A percentile compares a stretch with the other conserved stretches of the same genome.
Evolutionary conservation across 2,797 vertebrate genomes (phyloP).

Genomic region (Sebastes matsubarae): DNA sequence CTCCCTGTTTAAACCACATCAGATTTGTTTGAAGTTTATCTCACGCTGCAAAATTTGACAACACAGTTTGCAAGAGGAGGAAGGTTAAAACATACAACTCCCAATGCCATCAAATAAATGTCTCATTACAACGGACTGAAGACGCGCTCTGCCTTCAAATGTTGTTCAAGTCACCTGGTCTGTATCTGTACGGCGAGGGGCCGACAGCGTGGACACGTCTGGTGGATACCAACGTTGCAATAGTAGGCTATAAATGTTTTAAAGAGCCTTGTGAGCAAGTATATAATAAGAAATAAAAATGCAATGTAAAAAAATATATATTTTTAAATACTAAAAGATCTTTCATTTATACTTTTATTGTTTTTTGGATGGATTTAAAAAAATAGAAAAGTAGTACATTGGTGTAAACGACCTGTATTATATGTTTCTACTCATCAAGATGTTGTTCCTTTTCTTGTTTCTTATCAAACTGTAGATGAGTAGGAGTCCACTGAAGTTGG

Average conservation of each 20-base stretch:
- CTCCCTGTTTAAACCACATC: constrained; percentile 27
- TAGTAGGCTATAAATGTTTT: neutral
- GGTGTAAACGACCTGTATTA: too few relatives aligned
- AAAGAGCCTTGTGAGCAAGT: neutral
- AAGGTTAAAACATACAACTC: constrained; percentile 18
- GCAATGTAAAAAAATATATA: too few relatives aligned
- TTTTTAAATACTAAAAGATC: too few relatives aligned
- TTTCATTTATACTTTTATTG: too few relatives aligned
- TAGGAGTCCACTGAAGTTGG: too few relatives aligned
- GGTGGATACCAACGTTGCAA: neutral
- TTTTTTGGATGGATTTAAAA: too few relatives aligned
- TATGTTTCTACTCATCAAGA: too few relatives aligned
- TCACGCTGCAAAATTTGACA: constrained; percentile 29
- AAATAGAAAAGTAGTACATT: too few relatives aligned
- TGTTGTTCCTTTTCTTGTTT: too few relatives aligned
- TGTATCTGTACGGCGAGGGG: neutral
- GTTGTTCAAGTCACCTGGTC: neutral
- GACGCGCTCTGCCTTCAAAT: neutral
- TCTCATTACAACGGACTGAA: neutral
- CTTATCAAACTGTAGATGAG: too few relatives aligned
- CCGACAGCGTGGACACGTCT: neutral
- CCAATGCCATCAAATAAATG: constrained; percentile 5
- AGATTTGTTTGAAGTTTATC: constrained; percentile 43
- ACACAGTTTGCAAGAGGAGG: neutral
- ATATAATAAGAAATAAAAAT: too few relatives aligned